Evolutionary conservation across 2,797 vertebrate species (phyloP), one percentile per base, ranked within the genome.

Genomic region (Gymnocypris eckloni): DNA sequence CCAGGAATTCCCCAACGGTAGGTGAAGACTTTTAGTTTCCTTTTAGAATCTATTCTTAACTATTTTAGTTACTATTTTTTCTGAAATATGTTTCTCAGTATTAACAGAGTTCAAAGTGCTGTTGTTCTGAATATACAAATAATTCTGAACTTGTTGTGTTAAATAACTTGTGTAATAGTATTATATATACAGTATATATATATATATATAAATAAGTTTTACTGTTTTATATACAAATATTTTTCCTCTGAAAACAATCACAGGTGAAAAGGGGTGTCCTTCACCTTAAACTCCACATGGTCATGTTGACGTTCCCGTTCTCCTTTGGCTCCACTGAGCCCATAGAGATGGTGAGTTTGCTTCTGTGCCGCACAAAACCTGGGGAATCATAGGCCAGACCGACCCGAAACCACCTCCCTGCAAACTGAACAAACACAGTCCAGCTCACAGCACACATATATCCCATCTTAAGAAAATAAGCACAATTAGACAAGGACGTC

Each of bases 361-460:
- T 90, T 89, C 92, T 93, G 87, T 88, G 92, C 8, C 88, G 91
- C 67, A 25, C 52, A 67, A 96, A 96, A 12, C 50, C 15, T 0
- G 89, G 89, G 16, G 94, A 92, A 78, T 96, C 94, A 11, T 96
- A 95, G 78, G 96, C 95, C 86, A 96, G 81, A 7, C 95, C 95
- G 66, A 96, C 90, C 1, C 95, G 92, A 89, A 93, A 95, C 95
- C 96, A 96, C 54, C 61, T 94, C 4, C 96, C 95, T 93, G 92
- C 90, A 90, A 96, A 96, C 96, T 96, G 20, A 54, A 79, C 77
- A 80, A 12, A 80, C 52, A 56, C 61, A 69, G 12, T 20, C 41
- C 54, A 25, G 9, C 16, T 48, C 37, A 48, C 11, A 66, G 12
- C n/a, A 64, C 69, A 72, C 13, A 37, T 2, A 66, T 6, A 33